phyloP scores from a whole-genome alignment of 2,113 vertebrate genomes.

The Agapornis roseicollis region DNA sequence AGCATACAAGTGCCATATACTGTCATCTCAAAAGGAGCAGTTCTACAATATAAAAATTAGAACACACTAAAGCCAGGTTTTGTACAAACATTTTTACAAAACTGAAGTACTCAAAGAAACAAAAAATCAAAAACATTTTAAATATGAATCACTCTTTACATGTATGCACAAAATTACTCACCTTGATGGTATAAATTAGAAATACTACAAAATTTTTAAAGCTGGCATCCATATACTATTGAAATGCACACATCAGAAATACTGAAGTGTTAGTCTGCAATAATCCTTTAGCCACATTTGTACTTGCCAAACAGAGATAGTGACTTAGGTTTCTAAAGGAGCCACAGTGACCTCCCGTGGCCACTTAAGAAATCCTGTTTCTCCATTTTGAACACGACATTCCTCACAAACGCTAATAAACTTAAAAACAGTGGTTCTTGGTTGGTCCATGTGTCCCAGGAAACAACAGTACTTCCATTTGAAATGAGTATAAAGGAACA shows the following conservation, averaged over 20 bases:
- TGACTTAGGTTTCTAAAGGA: not conserved
- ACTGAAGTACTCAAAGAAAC: constrained; percentile 36
- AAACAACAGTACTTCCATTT: not conserved
- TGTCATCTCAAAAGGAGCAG: not conserved
- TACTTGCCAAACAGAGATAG: not conserved
- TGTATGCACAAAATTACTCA: constrained; percentile 1
- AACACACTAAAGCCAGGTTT: constrained; percentile 40
- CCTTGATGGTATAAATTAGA: constrained; percentile 40
- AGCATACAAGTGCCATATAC: not conserved
- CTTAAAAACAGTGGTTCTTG: not conserved
- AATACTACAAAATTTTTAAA: constrained; percentile 14
- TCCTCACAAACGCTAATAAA: not conserved
- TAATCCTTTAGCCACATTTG: not conserved
- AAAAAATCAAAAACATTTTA: not conserved
- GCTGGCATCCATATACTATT: not conserved
- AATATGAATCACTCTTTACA: constrained; percentile 43
- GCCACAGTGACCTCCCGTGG: constrained; percentile 47
- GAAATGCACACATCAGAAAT: not conserved
- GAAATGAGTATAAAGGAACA: not conserved
- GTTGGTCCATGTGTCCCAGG: not conserved
- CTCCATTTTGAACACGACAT: not conserved
- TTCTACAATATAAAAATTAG: constrained; percentile 51
- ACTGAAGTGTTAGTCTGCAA: not conserved
- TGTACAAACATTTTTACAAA: constrained; percentile 62
- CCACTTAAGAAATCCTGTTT: not conserved